Evolutionary conservation across 2,797 vertebrate species (phyloP).

Genomic region (Mus minutoides): DNA sequence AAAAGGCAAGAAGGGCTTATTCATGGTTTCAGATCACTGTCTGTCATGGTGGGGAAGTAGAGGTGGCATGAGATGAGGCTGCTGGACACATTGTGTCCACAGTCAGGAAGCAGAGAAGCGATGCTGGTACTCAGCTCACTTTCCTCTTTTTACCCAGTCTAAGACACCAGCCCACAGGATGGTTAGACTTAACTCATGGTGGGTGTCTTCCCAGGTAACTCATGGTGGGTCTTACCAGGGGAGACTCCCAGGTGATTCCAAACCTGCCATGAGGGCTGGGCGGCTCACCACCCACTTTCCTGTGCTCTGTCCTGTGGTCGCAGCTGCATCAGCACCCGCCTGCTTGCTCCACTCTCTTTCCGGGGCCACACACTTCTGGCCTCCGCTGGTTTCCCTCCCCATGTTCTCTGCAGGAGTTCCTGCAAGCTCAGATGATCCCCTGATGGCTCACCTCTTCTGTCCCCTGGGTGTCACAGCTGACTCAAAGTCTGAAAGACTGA

Average conservation of each 20-base stretch:
- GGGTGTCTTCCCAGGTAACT: not conserved
- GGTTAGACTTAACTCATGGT: not conserved
- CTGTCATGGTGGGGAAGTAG: too few relatives aligned
- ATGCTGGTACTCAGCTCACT: not conserved
- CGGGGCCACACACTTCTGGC: not conserved
- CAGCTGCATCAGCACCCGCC: not conserved
- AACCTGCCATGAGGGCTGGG: not conserved
- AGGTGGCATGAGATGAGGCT: not conserved
- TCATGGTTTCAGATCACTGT: not conserved
- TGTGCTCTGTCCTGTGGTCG: not conserved
- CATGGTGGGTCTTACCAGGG: not conserved
- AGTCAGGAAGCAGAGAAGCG: not conserved
- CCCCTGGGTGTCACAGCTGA: not conserved
- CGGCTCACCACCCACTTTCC: accelerated
- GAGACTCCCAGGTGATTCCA: not conserved
- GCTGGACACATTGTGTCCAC: not conserved
- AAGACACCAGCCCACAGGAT: not conserved
- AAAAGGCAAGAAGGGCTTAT: not conserved
- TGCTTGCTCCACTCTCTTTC: too few relatives aligned
- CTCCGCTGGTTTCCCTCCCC: not conserved
- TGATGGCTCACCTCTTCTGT: not conserved
- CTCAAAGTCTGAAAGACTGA: not conserved
- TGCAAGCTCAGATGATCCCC: not conserved
- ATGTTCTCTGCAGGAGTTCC: not conserved
- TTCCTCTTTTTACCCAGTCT: not conserved